Evolutionary conservation across 2,797 vertebrate genomes (phyloP).

Genomic region (Coluber constrictor): DNA sequence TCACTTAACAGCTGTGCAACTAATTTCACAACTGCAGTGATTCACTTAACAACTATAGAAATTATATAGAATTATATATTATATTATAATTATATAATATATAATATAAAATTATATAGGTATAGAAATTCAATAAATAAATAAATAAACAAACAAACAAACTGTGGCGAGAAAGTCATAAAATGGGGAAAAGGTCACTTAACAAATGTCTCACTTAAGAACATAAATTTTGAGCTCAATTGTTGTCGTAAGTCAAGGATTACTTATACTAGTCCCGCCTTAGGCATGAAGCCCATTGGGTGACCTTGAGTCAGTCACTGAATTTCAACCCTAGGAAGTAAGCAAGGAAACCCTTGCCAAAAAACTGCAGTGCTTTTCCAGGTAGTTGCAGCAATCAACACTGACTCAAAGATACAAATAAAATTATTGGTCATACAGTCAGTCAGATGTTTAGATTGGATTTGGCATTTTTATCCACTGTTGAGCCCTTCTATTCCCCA

Average conservation of each 20-base stretch:
- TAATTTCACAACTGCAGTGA: not conserved
- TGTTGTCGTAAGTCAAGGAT: not conserved
- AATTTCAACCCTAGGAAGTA: not conserved
- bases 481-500: not conserved
- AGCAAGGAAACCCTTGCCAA: not conserved
- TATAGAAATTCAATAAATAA: too few species aligned
- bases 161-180: not conserved
- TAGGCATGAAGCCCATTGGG: not conserved
- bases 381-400: not conserved
- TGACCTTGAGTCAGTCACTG: not conserved
- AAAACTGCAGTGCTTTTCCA: not conserved
- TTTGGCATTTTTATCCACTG: not conserved
- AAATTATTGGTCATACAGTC: not conserved
- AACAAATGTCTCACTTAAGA: not conserved
- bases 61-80: too few species aligned
- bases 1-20: not conserved
- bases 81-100: too few species aligned
- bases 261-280: not conserved
- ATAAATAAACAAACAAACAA: too few species aligned
- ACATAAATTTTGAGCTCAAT: not conserved
- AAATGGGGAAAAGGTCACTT: not conserved
- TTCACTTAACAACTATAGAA: too few species aligned
- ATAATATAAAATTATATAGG: too few species aligned
- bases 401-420: not conserved
- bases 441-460: not conserved